These are phyloP conservation scores for Matsumurasca onukii DNA, from an alignment of 1,140 invertebrate species.

Conservation along the genomic window DNA sequence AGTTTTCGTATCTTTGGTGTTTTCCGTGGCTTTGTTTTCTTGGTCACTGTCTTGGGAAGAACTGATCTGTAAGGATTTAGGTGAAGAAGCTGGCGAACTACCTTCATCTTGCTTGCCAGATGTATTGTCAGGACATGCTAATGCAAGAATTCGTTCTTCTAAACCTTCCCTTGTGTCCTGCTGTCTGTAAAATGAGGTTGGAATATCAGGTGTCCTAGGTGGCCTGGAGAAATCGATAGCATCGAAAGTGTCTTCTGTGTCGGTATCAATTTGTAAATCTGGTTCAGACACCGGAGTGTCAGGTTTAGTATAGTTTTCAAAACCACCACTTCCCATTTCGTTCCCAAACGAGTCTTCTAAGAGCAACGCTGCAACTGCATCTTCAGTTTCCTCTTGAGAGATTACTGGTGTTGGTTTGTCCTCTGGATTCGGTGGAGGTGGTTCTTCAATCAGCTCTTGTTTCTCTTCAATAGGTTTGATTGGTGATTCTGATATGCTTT, in stretches of 20 bases:
- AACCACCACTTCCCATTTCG: too few relatives aligned
- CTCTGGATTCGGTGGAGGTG: conserved; percentile 53
- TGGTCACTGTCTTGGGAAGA: not conserved
- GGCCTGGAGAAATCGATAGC: conserved; percentile 52
- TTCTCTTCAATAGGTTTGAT: conserved; percentile 44
- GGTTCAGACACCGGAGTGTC: conserved; percentile 82
- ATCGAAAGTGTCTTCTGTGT: conserved; percentile 72
- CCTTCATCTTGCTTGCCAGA: conserved; percentile 1
- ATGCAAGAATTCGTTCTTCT: conserved; percentile 41
- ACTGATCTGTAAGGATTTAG: not conserved
- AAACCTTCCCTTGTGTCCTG: conserved; percentile 40
- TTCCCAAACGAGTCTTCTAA: conserved; percentile 77
- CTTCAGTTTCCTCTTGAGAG: conserved; percentile 90
- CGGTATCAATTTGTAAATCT: conserved; percentile 83
- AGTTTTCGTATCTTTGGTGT: not conserved
- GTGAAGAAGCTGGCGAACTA: not conserved
- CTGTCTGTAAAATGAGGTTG: conserved; percentile 38
- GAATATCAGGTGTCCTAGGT: conserved; percentile 53
- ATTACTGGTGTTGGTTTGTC: conserved; percentile 81
- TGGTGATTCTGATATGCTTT: conserved; percentile 64
- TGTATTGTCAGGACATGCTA: conserved; percentile 37
- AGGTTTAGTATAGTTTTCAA: conserved; percentile 64
- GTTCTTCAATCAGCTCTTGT: conserved; percentile 44
- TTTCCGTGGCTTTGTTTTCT: not conserved
- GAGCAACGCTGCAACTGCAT: conserved; percentile 83